Conservation (phyloP, 2,888 invertebrate genomes). For the Lomographa bimaculata region DNA sequence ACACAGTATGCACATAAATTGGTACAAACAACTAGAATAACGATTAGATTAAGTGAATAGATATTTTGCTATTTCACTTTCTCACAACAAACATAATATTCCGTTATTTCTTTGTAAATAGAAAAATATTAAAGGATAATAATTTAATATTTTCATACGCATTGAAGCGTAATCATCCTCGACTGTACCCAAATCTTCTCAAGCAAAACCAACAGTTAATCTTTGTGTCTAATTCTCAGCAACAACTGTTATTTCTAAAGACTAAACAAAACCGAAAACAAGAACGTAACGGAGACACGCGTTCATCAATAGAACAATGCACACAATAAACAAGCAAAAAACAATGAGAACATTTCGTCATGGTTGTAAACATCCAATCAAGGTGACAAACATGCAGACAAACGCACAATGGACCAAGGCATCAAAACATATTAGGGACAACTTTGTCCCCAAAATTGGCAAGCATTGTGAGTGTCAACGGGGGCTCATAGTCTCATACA, state of each 20-base stretch:
- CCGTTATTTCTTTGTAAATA: too few species aligned
- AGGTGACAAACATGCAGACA: constrained; percentile 48
- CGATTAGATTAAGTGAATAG: too few species aligned
- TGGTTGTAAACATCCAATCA: constrained; percentile 67
- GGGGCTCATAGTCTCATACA: constrained; percentile 63
- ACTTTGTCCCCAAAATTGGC: constrained; percentile 74
- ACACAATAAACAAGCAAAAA: constrained; percentile 39
- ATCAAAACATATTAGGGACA: constrained; percentile 80
- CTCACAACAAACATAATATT: too few species aligned
- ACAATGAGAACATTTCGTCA: constrained; percentile 59
- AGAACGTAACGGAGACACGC: constrained; percentile 64
- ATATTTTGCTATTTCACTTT: too few species aligned
- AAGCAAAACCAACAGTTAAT: constrained; percentile 6
- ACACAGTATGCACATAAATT: too few species aligned
- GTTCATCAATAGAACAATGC: constrained; percentile 49
- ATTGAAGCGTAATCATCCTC: constrained; percentile 1
- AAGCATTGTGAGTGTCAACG: constrained; percentile 63
- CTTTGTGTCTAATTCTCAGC: neutral
- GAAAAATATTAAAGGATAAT: too few species aligned
- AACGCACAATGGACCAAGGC: constrained; percentile 63
- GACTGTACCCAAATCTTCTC: neutral
- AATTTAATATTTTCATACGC: neutral
- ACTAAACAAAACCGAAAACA: constrained; percentile 32
- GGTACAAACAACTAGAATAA: too few species aligned
- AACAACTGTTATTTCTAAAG: constrained; percentile 6